These are phyloP conservation scores for Frankliniella fusca DNA, from an alignment of 2,888 invertebrate species.

Conservation along the genomic window DNA sequence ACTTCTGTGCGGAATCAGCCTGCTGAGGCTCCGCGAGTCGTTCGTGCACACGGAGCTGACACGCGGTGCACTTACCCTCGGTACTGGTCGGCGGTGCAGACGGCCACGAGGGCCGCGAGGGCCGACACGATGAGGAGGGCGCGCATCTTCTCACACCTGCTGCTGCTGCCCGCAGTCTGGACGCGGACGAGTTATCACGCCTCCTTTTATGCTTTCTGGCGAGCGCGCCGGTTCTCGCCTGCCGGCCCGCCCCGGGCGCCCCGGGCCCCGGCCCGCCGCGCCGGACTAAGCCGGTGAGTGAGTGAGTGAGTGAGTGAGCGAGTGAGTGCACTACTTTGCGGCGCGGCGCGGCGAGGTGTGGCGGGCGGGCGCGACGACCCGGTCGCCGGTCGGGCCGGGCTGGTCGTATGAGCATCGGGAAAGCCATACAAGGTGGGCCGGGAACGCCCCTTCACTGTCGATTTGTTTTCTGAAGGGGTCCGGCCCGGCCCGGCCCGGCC, in stretches of 20 bases:
- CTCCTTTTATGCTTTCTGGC: background rate
- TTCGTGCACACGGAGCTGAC: no score
- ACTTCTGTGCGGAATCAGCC: no score
- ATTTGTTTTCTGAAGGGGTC: background rate
- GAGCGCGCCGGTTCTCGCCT: background rate
- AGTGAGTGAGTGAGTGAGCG: background rate
- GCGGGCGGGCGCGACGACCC: background rate
- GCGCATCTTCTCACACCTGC: background rate
- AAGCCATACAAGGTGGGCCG: no score
- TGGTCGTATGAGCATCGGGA: background rate
- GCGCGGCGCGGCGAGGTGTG: background rate
- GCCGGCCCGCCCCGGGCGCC: background rate
- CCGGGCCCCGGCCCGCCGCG: background rate
- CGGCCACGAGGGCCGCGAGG: constrained; percentile 6
- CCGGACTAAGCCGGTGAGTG: background rate
- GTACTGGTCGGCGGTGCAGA: background rate
- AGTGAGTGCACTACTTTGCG: background rate
- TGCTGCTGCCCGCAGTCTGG: background rate
- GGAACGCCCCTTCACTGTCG: no score
- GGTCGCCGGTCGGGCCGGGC: background rate
- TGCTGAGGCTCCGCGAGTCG: no score
- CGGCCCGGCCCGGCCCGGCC: background rate
- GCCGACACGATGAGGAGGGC: background rate
- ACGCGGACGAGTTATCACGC: background rate
- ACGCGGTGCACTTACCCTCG: background rate